These are phyloP conservation scores for Megathymus violae DNA, from an alignment of 1,140 invertebrate genomes.

Conservation along the genomic window DNA sequence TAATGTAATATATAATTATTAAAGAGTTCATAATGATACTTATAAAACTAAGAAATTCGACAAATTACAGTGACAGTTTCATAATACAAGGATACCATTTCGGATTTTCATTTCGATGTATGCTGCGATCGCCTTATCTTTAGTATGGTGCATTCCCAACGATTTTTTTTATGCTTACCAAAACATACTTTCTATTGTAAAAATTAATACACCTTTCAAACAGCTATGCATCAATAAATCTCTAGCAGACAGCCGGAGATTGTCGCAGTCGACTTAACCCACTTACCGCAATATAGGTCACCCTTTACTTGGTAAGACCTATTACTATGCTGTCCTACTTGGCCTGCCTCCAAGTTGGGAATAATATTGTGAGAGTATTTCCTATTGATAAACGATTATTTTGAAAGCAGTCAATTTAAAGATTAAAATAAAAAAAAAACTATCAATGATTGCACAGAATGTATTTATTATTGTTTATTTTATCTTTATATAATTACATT, in stretches of 20 bases:
- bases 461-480: too few relatives aligned
- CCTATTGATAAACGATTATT: constrained; percentile 10
- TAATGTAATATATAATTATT: too few relatives aligned
- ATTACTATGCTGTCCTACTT: constrained; percentile 14
- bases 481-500: too few relatives aligned
- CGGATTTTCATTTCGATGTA: too few relatives aligned
- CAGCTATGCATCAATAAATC: neutral
- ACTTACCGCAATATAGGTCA: constrained; percentile 16
- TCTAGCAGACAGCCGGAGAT: neutral
- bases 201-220: neutral
- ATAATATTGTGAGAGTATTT: constrained; percentile 6
- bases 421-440: neutral
- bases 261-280: neutral
- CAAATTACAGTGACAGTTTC: too few relatives aligned
- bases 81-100: too few relatives aligned
- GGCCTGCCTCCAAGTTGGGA: constrained; percentile 11
- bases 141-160: too few relatives aligned
- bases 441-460: too few relatives aligned
- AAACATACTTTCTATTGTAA: neutral
- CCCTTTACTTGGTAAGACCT: constrained; percentile 12
- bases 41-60: too few relatives aligned
- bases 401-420: neutral
- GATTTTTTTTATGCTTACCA: too few relatives aligned
- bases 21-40: too few relatives aligned
- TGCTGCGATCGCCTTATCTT: too few relatives aligned